Percentiles rank a stretch among this genome's conserved stretches.
Evolutionary conservation across 2,888 invertebrate genomes (phyloP).

Genomic region (Macaria notata): DNA sequence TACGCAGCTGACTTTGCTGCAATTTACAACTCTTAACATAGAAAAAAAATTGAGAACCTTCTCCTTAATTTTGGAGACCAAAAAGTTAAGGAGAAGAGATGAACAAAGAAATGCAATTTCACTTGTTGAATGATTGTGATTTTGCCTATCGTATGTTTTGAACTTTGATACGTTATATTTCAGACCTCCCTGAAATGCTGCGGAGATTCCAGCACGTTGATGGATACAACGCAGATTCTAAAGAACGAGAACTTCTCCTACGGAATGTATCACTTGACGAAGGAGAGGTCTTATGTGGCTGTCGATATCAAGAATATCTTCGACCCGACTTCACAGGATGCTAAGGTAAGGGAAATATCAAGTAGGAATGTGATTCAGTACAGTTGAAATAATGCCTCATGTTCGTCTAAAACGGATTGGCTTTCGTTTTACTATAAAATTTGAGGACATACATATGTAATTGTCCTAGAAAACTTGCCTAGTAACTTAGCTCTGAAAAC

Average conservation of each 20-base stretch:
- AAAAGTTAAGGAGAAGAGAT: too few relatives aligned
- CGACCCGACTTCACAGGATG: conserved; percentile 27
- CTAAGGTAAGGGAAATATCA: conserved; percentile 35
- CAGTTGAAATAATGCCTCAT: too few relatives aligned
- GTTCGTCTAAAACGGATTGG: too few relatives aligned
- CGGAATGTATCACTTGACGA: conserved; percentile 41
- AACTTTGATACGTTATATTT: conserved; percentile 8
- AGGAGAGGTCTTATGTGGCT: conserved; percentile 32
- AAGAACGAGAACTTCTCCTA: conserved; percentile 40
- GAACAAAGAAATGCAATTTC: too few relatives aligned
- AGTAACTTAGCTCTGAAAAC: neutral
- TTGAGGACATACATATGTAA: neutral
- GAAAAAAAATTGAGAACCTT: too few relatives aligned
- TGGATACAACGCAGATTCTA: conserved; percentile 43
- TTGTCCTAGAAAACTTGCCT: neutral
- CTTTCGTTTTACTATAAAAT: neutral
- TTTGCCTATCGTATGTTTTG: neutral
- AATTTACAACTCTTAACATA: too few relatives aligned
- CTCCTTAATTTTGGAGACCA: too few relatives aligned
- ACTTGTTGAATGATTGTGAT: too few relatives aligned
- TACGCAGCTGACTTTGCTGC: too few relatives aligned
- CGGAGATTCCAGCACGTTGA: conserved; percentile 29
- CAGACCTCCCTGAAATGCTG: conserved; percentile 42
- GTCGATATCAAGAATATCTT: conserved; percentile 46
- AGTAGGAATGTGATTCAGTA: too few relatives aligned